Conservation (phyloP, 2,888 invertebrate species). For the Heliconius sara region DNA sequence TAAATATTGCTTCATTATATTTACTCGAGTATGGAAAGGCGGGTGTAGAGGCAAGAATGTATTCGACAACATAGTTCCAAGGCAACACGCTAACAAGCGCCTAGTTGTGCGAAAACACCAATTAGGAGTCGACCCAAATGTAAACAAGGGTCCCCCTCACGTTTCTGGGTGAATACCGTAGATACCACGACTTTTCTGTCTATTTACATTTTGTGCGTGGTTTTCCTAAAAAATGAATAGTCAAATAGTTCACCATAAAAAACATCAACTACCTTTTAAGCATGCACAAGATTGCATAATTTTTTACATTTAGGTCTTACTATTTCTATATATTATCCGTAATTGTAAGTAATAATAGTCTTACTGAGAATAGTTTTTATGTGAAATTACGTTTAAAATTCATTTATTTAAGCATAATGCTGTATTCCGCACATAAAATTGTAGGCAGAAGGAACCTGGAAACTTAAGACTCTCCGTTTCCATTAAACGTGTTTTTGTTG, state of each 20-base stretch:
- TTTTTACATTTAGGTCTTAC: not conserved
- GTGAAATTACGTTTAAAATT: too few species aligned
- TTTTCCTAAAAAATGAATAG: not conserved
- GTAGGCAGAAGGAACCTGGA: too few species aligned
- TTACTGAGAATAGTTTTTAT: too few species aligned
- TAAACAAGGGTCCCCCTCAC: conserved; percentile 17
- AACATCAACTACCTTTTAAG: not conserved
- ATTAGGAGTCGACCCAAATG: conserved; percentile 30
- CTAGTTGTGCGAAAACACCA: conserved; percentile 21
- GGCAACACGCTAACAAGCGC: conserved; percentile 20
- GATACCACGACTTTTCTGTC: conserved; percentile 12
- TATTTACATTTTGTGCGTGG: not conserved
- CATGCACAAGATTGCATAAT: not conserved
- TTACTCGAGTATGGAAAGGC: conserved; percentile 1
- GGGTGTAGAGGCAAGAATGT: conserved; percentile 20
- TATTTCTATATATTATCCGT: not conserved
- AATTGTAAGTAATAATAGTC: too few species aligned
- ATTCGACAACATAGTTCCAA: conserved; percentile 8
- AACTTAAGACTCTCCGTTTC: too few species aligned
- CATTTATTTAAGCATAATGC: too few species aligned
- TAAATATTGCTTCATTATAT: conserved; percentile 5
- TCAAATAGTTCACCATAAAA: not conserved
- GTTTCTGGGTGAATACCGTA: conserved; percentile 20
- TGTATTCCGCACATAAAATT: too few species aligned
- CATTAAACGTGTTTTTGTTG: too few species aligned